phyloP scores from a whole-genome alignment of 2,113 vertebrate genomes.

The Sakesphorus luctuosus region DNA sequence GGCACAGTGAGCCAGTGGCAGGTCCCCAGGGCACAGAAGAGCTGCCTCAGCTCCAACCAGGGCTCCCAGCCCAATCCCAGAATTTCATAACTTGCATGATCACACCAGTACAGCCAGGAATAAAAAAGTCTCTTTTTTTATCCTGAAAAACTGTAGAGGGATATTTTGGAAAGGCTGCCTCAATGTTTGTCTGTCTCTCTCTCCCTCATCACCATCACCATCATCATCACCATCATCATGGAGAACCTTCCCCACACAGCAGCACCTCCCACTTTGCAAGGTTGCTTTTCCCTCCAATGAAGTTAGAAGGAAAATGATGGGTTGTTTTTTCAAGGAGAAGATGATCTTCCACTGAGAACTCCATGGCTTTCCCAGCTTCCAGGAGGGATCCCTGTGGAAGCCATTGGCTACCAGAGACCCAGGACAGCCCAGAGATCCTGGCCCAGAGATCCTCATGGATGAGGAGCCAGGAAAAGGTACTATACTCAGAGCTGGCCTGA shows the following conservation, averaged over 20 bases:
- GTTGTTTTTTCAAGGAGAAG: not conserved
- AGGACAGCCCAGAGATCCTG: not conserved
- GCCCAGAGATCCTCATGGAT: fast-evolving
- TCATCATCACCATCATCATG: not conserved
- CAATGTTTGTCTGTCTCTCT: not conserved
- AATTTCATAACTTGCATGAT: not conserved
- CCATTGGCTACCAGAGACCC: not conserved
- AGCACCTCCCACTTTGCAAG: not conserved
- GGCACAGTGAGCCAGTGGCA: fast-evolving
- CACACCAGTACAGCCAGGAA: not conserved
- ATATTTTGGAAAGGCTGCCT: not conserved
- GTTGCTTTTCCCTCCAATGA: not conserved
- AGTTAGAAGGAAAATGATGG: not conserved
- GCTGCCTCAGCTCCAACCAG: not conserved
- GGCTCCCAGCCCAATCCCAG: not conserved
- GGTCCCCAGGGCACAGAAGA: not conserved
- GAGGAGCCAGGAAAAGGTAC: not conserved
- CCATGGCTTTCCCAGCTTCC: not conserved
- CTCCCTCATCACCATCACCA: not conserved
- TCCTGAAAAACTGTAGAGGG: not conserved
- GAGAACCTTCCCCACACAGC: not conserved
- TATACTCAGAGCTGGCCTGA: not conserved
- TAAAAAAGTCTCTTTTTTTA: not conserved
- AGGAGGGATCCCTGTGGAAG: not conserved
- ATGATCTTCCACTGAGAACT: not conserved